Conservation (phyloP, 2,797 vertebrate genomes). For the Enteromius anoplus region DNA sequence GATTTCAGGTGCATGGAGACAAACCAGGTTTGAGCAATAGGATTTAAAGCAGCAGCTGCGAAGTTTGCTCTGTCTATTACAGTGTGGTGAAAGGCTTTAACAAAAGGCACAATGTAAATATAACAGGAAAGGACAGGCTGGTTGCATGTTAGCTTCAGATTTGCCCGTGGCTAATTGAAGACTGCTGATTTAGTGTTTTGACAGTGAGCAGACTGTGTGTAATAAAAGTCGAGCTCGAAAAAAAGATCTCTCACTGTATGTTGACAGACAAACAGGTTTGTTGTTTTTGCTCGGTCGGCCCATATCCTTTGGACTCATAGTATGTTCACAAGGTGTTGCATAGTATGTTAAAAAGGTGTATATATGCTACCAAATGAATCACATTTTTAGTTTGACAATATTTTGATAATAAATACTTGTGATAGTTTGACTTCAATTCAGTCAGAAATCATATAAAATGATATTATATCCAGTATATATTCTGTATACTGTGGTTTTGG, state of each 20-base stretch:
- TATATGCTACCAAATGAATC: not conserved
- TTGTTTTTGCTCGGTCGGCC: constrained; percentile 38
- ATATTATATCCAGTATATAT: not conserved
- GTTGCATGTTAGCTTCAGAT: constrained; percentile 68
- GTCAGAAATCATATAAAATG: not conserved
- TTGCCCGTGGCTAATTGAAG: constrained; percentile 72
- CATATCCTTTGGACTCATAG: constrained; percentile 34
- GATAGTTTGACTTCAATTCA: not conserved
- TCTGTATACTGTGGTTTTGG: not conserved
- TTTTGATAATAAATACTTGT: not conserved
- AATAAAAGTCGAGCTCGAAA: constrained; percentile 45
- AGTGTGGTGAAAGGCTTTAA: constrained; percentile 85
- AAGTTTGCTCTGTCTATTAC: constrained; percentile 81
- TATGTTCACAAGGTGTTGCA: constrained; percentile 29
- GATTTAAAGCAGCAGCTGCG: constrained; percentile 90
- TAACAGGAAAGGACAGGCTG: constrained; percentile 55
- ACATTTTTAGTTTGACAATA: not conserved
- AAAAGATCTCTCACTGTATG: constrained; percentile 45
- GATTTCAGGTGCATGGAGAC: constrained; percentile 76
- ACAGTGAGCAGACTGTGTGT: constrained; percentile 60
- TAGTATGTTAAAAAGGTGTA: not conserved
- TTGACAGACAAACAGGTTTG: constrained; percentile 51
- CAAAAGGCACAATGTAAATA: constrained; percentile 76
- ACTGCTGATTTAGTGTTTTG: constrained; percentile 74
- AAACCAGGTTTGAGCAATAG: constrained; percentile 85